A percentile compares a stretch with the other conserved stretches of the same genome.
Conservation (phyloP, 2,113 vertebrate species). For the Podarcis muralis region DNA sequence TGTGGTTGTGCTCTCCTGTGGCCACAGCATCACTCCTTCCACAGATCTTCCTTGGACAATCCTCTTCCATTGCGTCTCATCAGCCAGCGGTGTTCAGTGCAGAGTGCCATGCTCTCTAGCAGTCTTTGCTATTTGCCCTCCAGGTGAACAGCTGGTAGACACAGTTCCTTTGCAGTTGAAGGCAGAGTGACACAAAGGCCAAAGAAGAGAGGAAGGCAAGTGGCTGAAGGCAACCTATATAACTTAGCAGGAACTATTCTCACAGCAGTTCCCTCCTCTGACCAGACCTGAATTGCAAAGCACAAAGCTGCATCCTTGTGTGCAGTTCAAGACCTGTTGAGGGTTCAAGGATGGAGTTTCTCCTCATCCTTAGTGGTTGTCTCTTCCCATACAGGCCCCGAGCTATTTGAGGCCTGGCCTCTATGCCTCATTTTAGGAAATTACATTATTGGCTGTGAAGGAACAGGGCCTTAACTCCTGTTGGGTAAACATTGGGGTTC, state of each 20-base stretch:
- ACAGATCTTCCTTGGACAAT: not conserved
- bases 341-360: too few species aligned
- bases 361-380: too few species aligned
- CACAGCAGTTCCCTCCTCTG: not conserved
- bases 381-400: too few species aligned
- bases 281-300: not conserved
- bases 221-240: not conserved
- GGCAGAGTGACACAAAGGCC: not conserved
- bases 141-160: not conserved
- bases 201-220: not conserved
- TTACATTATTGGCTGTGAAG: too few species aligned
- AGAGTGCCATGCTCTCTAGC: not conserved
- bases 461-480: too few species aligned
- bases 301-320: too few species aligned
- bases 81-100: not conserved
- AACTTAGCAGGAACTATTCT: not conserved
- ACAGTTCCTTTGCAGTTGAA: not conserved
- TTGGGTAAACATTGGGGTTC: too few species aligned
- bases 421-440: too few species aligned
- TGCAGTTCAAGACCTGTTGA: too few species aligned
- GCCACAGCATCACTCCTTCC: not conserved
- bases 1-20: not conserved
- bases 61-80: not conserved
- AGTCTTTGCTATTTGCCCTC: not conserved
- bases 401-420: too few species aligned